Percentiles rank a stretch among this genome's conserved stretches.
phyloP scores from a whole-genome alignment of 2,888 invertebrate species.

The Sesia apiformis region DNA sequence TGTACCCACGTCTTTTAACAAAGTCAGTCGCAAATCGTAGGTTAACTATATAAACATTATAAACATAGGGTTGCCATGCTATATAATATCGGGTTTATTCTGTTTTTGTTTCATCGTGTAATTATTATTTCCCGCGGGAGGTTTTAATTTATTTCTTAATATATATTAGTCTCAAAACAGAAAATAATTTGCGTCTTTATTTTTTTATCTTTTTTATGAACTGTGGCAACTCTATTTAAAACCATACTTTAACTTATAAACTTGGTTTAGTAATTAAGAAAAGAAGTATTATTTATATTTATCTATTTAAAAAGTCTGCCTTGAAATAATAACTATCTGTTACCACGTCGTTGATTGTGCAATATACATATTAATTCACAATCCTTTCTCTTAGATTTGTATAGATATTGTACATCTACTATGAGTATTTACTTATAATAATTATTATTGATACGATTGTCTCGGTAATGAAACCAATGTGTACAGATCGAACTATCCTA shows the following conservation, averaged over 20 bases:
- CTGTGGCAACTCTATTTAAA: too few relatives aligned
- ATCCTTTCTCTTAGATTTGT: not conserved
- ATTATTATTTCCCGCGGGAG: too few relatives aligned
- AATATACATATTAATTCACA: slow-evolving; percentile 6
- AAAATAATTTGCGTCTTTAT: too few relatives aligned
- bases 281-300: slow-evolving; percentile 45
- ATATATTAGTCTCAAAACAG: too few relatives aligned
- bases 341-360: slow-evolving; percentile 14
- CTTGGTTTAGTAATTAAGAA: slow-evolving; percentile 19
- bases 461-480: not conserved
- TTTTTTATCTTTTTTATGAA: too few relatives aligned
- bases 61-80: not conserved
- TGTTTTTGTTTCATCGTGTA: too few relatives aligned
- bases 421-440: not conserved
- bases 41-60: slow-evolving; percentile 37
- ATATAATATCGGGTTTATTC: too few relatives aligned
- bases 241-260: not conserved
- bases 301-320: slow-evolving; percentile 23
- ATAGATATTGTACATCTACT: not conserved
- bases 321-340: slow-evolving; percentile 14
- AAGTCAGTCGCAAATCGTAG: slow-evolving; percentile 30
- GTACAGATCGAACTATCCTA: too few relatives aligned
- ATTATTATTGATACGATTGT: not conserved
- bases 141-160: too few relatives aligned
- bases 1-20: not conserved